These are phyloP conservation scores for Drosophila athabasca DNA, from an alignment of 1,140 invertebrate species.

Conservation along the genomic window DNA sequence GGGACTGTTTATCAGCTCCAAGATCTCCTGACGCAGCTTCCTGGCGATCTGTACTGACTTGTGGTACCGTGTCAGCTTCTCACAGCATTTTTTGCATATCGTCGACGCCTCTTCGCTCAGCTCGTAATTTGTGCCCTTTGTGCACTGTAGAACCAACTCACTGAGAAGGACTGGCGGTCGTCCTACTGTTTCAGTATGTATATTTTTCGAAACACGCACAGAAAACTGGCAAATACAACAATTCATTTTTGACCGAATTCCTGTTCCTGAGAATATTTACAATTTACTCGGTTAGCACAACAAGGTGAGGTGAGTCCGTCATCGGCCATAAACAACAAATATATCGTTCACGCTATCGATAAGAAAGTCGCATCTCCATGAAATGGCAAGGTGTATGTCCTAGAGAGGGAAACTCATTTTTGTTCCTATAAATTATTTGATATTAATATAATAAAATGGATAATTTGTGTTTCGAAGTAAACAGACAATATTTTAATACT, in stretches of 20 bases:
- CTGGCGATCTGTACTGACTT: constrained; percentile 66
- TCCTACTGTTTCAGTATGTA: constrained; percentile 63
- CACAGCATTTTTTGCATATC: constrained; percentile 70
- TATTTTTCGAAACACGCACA: constrained; percentile 65
- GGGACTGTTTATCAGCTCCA: constrained; percentile 65
- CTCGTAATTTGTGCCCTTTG: constrained; percentile 56
- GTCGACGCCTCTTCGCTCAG: constrained; percentile 51
- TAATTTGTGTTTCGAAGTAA: too few relatives aligned
- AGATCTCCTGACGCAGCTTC: constrained; percentile 63
- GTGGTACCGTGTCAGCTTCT: constrained; percentile 65
- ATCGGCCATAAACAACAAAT: too few relatives aligned
- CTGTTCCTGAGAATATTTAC: constrained; percentile 38
- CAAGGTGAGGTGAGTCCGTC: too few relatives aligned
- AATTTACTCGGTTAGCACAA: constrained; percentile 7
- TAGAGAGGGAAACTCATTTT: too few relatives aligned
- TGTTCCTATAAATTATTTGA: too few relatives aligned
- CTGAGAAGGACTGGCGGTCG: constrained; percentile 65
- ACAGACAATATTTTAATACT: too few relatives aligned
- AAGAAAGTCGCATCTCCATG: too few relatives aligned
- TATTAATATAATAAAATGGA: too few relatives aligned
- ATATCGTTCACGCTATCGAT: too few relatives aligned
- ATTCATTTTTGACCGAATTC: constrained; percentile 55
- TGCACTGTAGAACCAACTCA: constrained; percentile 63
- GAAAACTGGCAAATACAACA: constrained; percentile 74
- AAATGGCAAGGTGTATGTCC: too few relatives aligned